Evolutionary conservation across 1,140 invertebrate genomes (phyloP).

Genomic region (Ceratoteleas bidentatus): DNA sequence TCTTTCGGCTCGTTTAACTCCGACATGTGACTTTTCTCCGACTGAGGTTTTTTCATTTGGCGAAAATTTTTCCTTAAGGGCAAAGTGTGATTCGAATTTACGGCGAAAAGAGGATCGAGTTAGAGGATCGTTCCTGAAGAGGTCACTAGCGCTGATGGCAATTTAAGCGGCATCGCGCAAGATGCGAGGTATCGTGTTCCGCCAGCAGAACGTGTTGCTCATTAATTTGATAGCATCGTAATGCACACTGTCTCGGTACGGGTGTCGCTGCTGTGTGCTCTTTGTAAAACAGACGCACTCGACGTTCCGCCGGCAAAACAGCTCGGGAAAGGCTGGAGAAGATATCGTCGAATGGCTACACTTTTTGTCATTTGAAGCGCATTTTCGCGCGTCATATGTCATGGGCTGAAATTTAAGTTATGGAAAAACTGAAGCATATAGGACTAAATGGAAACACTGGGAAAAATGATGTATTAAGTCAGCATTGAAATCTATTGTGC

Average conservation of each 20-base stretch:
- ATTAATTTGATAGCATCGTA: slow-evolving; percentile 38
- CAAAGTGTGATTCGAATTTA: no score
- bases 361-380: not conserved
- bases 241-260: slow-evolving; percentile 24
- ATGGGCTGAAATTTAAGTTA: no score
- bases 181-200: slow-evolving; percentile 32
- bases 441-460: no score
- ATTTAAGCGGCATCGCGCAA: slow-evolving; percentile 33
- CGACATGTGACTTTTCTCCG: no score
- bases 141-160: slow-evolving; percentile 28
- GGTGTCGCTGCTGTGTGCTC: slow-evolving; percentile 13
- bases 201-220: slow-evolving; percentile 39
- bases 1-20: no score
- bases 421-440: no score
- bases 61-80: no score
- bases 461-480: no score
- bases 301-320: slow-evolving; percentile 16
- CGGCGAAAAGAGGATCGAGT: no score
- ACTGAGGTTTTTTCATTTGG: no score
- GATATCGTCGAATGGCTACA: slow-evolving; percentile 26
- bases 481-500: no score
- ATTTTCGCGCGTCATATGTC: no score
- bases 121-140: slow-evolving; percentile 19
- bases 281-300: slow-evolving; percentile 33
- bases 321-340: slow-evolving; percentile 11